phyloP scores from a whole-genome alignment of 2,888 invertebrate species.

The Eristalis arbustorum region DNA sequence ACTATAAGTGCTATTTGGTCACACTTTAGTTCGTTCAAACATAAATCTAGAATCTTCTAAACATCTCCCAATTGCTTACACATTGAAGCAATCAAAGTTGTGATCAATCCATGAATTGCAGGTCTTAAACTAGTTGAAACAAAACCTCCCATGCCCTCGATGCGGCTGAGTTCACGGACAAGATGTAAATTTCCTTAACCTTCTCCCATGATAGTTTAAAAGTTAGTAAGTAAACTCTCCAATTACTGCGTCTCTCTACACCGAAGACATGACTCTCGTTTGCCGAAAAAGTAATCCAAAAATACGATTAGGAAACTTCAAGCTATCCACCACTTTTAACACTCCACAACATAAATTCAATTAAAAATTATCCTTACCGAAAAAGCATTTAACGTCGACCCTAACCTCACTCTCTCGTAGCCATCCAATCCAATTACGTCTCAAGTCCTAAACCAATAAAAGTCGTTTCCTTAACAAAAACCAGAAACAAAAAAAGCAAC shows the following conservation, averaged over 20 bases:
- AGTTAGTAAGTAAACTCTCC: background rate
- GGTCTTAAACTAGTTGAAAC: too few relatives aligned
- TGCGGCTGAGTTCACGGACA: background rate
- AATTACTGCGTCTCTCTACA: background rate
- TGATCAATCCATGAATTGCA: too few relatives aligned
- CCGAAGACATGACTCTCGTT: background rate
- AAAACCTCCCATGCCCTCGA: background rate
- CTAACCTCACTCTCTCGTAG: background rate
- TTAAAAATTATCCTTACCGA: background rate
- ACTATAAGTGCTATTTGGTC: too few relatives aligned
- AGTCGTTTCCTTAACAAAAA: background rate
- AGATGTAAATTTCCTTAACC: background rate
- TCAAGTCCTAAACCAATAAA: background rate
- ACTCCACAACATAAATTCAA: background rate
- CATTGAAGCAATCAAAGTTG: too few relatives aligned
- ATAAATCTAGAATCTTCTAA: too few relatives aligned
- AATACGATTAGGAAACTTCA: background rate
- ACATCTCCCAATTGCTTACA: too few relatives aligned
- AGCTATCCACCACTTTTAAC: background rate
- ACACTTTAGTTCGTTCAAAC: too few relatives aligned
- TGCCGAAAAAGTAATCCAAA: background rate
- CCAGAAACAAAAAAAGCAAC: background rate
- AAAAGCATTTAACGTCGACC: background rate
- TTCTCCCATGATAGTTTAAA: background rate
- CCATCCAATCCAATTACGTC: background rate